Conservation (phyloP, 1,140 invertebrate species). For the Panagrolaimus sp. region DNA sequence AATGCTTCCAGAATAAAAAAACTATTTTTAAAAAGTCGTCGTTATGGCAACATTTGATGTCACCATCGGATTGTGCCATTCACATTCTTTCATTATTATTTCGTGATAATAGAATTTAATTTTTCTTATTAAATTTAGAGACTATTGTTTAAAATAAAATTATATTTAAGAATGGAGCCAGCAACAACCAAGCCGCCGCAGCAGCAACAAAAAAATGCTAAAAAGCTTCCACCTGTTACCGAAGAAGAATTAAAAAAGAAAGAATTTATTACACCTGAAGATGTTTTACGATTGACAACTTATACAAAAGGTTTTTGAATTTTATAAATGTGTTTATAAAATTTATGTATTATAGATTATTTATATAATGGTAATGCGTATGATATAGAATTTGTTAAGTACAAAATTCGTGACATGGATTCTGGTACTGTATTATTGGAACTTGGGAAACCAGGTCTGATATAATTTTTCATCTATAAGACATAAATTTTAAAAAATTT, state of each 20-base stretch:
- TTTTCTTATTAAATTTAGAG: too few relatives aligned
- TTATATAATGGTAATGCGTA: constrained; percentile 89
- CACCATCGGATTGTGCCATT: too few relatives aligned
- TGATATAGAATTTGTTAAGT: constrained; percentile 94
- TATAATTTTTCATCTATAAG: neutral
- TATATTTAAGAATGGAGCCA: too few relatives aligned
- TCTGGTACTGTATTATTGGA: constrained; percentile 87
- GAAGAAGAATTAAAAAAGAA: constrained; percentile 45
- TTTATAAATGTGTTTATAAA: neutral
- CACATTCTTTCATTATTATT: too few relatives aligned
- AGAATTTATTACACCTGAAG: constrained; percentile 49
- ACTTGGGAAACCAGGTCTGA: constrained; percentile 75
- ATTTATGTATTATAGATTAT: constrained; percentile 68
- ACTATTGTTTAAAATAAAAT: too few relatives aligned
- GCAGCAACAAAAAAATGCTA: neutral
- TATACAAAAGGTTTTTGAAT: constrained; percentile 47
- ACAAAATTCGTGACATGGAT: constrained; percentile 92
- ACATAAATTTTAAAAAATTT: too few relatives aligned
- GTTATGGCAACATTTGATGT: too few relatives aligned
- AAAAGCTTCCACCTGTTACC: constrained; percentile 34
- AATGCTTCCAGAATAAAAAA: too few relatives aligned
- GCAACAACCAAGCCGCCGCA: too few relatives aligned
- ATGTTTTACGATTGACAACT: constrained; percentile 48
- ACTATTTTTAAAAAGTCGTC: too few relatives aligned
- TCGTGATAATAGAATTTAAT: too few relatives aligned